Evolutionary conservation across 2,888 invertebrate species (phyloP).

Genomic region (Trachelus tabidus): DNA sequence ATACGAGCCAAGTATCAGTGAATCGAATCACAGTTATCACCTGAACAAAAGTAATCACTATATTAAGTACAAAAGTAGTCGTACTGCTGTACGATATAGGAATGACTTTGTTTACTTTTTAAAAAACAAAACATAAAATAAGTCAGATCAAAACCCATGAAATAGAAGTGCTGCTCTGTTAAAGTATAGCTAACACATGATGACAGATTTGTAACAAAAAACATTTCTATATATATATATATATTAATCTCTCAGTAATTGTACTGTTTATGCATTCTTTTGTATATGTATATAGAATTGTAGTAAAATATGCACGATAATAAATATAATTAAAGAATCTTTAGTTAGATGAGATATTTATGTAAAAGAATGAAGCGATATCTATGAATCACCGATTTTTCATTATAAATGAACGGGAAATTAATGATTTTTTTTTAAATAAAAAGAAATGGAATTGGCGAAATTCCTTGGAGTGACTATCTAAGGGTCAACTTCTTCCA

Average conservation of each 20-base stretch:
- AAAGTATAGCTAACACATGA: not conserved
- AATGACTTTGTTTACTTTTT: not conserved
- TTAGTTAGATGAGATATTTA: not conserved
- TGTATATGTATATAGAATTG: not conserved
- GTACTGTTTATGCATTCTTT: not conserved
- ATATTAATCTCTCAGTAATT: not conserved
- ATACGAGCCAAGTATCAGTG: not conserved
- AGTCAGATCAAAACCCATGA: not conserved
- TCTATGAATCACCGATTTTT: not conserved
- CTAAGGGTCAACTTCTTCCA: constrained; percentile 30
- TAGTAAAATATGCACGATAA: not conserved
- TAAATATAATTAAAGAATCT: not conserved
- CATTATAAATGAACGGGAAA: not conserved
- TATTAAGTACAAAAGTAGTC: not conserved
- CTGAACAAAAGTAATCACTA: not conserved
- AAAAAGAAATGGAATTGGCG: not conserved
- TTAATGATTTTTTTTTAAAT: not conserved
- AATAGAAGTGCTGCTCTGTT: not conserved
- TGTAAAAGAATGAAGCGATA: not conserved
- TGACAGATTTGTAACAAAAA: not conserved
- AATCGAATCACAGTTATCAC: not conserved
- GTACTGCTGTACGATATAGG: not conserved
- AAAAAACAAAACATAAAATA: not conserved
- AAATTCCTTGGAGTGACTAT: not conserved
- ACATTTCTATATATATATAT: not conserved